phyloP scores from a whole-genome alignment of 2,797 vertebrate genomes.

The Spatula versicolor region DNA sequence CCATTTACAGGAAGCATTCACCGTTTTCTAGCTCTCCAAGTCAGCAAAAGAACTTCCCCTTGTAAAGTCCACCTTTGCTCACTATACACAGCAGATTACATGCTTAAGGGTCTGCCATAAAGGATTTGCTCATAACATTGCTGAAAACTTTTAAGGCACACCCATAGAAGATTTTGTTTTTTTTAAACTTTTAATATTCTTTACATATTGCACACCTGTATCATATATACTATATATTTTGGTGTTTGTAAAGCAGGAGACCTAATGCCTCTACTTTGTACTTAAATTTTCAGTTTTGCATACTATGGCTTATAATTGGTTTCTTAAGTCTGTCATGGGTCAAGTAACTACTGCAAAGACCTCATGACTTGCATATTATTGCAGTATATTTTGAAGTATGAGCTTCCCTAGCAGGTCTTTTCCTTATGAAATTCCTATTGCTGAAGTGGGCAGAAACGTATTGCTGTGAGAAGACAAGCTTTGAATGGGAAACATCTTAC shows the following conservation, averaged over 20 bases:
- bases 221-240: neutral
- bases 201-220: neutral
- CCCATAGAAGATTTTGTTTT: neutral
- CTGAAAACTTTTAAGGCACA: slow-evolving; percentile 45
- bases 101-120: neutral
- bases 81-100: neutral
- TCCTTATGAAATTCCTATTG: neutral
- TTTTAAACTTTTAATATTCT: neutral
- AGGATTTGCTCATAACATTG: neutral
- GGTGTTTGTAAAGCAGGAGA: neutral
- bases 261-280: neutral
- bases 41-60: neutral
- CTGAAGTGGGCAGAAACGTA: neutral
- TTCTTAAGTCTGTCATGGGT: neutral
- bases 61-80: neutral
- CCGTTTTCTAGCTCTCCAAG: neutral
- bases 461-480: neutral
- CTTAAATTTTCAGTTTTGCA: neutral
- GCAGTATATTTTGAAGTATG: neutral
- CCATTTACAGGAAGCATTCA: neutral
- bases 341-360: neutral
- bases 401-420: neutral
- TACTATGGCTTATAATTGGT: neutral
- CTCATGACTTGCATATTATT: slow-evolving; percentile 12
- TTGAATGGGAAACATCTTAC: neutral